Evolutionary conservation across 1,140 invertebrate species (phyloP), one percentile per base, ranked within the genome.

Genomic region (Pantala flavescens): DNA sequence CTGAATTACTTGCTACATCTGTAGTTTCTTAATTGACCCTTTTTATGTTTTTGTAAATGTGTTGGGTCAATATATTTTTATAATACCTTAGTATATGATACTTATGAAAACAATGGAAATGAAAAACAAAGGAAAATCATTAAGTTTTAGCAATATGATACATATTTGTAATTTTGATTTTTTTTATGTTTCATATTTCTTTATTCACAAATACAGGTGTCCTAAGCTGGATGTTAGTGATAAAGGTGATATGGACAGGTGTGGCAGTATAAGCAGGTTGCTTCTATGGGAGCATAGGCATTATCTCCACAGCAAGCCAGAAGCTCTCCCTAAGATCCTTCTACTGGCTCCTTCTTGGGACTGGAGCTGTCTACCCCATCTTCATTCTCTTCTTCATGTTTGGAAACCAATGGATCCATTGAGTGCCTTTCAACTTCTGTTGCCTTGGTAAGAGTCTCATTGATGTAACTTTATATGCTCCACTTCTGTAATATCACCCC

Each of bases 251-350:
- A 63, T 12, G 5, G 49, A 63, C 14, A 19, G n/a, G 14, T 16
- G n/a, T 19, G 49, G 49, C 79, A 84, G 90, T 71, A 90, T 94
- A 84, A 63, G n/a, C n/a, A 16, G 49, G n/a, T 12, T 63, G 16
- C 88, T 97, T 63, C 86, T 99, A 74, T 98, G 97, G 97, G 93
- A 96, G 79, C 97, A 97, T 79, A 87, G 97, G 12, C 89, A 96
- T 80, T 97, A 97, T 84, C 85, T 99, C 24, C 89, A 93, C 73
- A 86, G 91, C 71, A 88, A 92, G 79, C 91, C 96, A 0, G 87
- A 91, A 79, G 94, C 96, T 0, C 82, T 99, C 79, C 94, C 96
- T 9, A 93, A 97, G 81, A 92, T 98, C 21, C 84, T 99, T 75
- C 85, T 95, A 77, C 93, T 95, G 0, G 92, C 94, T 42, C 91